Base-by-base conservation (phyloP, 2,113 vertebrate species). In the Tragelaphus strepsiceros region DNA sequence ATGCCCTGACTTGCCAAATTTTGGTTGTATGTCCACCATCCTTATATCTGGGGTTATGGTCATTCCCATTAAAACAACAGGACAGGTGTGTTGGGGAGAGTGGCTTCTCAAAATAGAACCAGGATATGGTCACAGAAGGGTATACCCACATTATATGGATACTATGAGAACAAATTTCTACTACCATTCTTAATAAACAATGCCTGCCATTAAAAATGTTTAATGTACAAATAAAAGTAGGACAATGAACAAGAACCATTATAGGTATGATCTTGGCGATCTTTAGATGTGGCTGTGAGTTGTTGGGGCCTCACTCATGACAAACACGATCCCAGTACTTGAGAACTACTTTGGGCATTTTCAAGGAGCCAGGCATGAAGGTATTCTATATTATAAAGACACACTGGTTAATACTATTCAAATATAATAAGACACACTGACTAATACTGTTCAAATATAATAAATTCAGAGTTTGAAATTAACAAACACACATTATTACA, bases 51-150 rank as follows among this genome's bases (percentile, higher is more conserved):
- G 30, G 14, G 16, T 19, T 49, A 9, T 22, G 19, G 14, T 24
- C 21, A 77, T 78, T 4, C 11, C 5, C 32, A 51, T 2, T 51
- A n/a, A 86, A 84, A 30, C 62, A 17, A 51, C 7, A 64, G 11
- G 11, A 19, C 16, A 4, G 15, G 1, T 9, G n/a, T n/a, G 4
- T 3, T 26, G 11, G 12, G 2, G 35, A 64, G 26, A 56, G 19
- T 64, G 53, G 14, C 13, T 67, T 89, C 19, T 51, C 30, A 62
- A 74, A 92, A 43, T 39, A 46, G 90, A 49, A 19, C 2, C 28
- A 58, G n/a, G 26, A 24, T 28, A 53, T 12, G 15, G 4, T 46
- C 49, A 7, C 7, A 35, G 49, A 77, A 88, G n/a, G 35, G 30
- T 71, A 39, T 39, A 71, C 12, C n/a, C n/a, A 39, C 5, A 28